These are phyloP conservation scores for Melitaea cinxia DNA, from an alignment of 1,140 invertebrate species.

Conservation along the genomic window DNA sequence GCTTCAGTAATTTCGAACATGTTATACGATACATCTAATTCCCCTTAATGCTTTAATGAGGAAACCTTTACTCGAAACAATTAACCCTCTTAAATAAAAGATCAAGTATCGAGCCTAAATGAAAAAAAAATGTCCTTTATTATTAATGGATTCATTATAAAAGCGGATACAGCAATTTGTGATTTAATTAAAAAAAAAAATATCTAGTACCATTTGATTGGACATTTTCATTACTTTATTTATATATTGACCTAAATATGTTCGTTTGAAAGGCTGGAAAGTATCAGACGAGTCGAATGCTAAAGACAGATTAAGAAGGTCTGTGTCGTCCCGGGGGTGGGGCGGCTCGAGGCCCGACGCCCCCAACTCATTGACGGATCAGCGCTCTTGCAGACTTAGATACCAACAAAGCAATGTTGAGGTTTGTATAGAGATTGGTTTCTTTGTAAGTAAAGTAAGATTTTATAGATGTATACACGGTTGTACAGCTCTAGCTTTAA, in stretches of 20 bases:
- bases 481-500: neutral
- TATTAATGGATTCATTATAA: neutral
- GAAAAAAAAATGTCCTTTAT: neutral
- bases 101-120: conserved; percentile 16
- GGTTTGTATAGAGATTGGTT: conserved; percentile 66
- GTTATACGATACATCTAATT: conserved; percentile 27
- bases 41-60: conserved; percentile 29
- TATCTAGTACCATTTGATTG: too few species aligned
- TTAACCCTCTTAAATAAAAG: conserved; percentile 28
- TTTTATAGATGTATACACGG: neutral
- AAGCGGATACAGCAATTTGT: neutral
- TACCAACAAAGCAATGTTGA: conserved; percentile 96
- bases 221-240: neutral
- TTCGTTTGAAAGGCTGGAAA: conserved; percentile 84
- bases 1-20: conserved; percentile 10
- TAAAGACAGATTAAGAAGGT: conserved; percentile 83
- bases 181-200: neutral
- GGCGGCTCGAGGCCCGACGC: conserved; percentile 73
- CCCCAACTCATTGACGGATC: conserved; percentile 83
- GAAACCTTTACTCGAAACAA: conserved; percentile 29
- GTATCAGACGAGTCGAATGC: conserved; percentile 87
- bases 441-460: conserved; percentile 19
- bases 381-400: conserved; percentile 87
- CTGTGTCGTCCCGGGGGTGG: conserved; percentile 82
- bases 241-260: conserved; percentile 38